Evolutionary conservation across 53 echinoderm and acorn worm species (phyloP).

Genomic region (Holothuria scabra): DNA sequence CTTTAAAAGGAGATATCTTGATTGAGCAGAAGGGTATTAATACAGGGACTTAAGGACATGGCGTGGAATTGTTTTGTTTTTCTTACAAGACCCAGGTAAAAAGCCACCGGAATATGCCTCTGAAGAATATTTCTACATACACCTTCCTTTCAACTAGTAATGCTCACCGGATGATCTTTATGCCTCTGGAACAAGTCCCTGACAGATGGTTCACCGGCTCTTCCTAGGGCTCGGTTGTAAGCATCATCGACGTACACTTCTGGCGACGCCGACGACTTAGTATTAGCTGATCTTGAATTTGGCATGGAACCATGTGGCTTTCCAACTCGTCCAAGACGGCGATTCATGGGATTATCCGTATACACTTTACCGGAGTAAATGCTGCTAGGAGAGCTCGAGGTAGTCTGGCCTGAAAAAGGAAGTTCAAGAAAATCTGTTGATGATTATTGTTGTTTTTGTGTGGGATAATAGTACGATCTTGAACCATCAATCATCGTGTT

Average conservation of each 20-base stretch:
- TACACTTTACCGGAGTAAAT: conserved; percentile 20
- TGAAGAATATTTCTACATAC: no score
- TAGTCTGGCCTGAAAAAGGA: neutral
- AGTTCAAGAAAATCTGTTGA: no score
- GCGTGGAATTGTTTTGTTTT: no score
- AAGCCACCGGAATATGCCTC: no score
- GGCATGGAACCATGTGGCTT: conserved; percentile 54
- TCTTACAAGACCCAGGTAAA: no score
- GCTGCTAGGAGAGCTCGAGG: neutral
- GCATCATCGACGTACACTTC: conserved; percentile 58
- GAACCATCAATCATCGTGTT: no score
- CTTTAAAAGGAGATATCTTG: no score
- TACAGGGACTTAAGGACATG: no score
- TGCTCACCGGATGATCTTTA: neutral
- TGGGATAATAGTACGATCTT: no score
- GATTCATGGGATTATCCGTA: conserved; percentile 53
- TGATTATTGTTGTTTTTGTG: no score
- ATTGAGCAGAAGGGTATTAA: no score
- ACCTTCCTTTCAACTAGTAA: no score
- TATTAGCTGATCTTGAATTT: conserved; percentile 35
- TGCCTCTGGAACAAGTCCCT: neutral
- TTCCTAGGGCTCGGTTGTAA: conserved; percentile 56
- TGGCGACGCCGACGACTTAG: neutral
- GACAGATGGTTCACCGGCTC: conserved; percentile 46
- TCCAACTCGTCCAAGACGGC: conserved; percentile 52